Evolutionary conservation across 1,140 invertebrate genomes (phyloP).

Genomic region (Cydia amplana): DNA sequence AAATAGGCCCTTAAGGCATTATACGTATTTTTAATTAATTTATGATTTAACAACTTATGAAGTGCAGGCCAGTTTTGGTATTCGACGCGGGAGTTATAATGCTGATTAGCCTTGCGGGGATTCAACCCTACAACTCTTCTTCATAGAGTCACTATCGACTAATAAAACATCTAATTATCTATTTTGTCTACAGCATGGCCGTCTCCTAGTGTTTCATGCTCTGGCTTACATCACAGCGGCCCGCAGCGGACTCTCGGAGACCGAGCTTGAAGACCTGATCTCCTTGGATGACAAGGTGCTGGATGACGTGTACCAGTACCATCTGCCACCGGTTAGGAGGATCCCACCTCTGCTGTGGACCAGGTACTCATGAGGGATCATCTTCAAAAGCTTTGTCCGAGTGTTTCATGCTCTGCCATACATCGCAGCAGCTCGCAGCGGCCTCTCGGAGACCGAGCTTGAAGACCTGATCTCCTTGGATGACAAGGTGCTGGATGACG

Average conservation of each 20-base stretch:
- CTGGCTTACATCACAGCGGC: conserved; percentile 97
- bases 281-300: conserved; percentile 96
- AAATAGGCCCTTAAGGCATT: too few species aligned
- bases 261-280: conserved; percentile 96
- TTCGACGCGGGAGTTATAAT: too few species aligned
- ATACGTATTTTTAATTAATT: too few species aligned
- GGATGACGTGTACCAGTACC: conserved; percentile 99
- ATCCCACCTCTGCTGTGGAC: conserved; percentile 98
- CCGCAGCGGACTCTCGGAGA: conserved; percentile 94
- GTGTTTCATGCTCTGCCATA: conserved; percentile 97
- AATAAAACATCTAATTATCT: neutral
- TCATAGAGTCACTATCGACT: neutral
- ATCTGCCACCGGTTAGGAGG: conserved; percentile 95
- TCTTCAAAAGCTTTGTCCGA: conserved; percentile 74
- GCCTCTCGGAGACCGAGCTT: conserved; percentile 94
- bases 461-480: conserved; percentile 97
- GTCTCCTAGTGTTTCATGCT: conserved; percentile 95
- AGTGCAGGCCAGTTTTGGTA: too few species aligned
- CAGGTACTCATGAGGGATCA: conserved; percentile 52
- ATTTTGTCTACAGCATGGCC: conserved; percentile 85
- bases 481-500: conserved; percentile 96
- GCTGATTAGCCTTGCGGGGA: too few species aligned
- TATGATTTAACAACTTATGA: too few species aligned
- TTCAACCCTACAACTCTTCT: too few species aligned
- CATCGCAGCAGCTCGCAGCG: conserved; percentile 95